phyloP scores from a whole-genome alignment of 2,113 vertebrate genomes.

The Stigmatopora argus region DNA sequence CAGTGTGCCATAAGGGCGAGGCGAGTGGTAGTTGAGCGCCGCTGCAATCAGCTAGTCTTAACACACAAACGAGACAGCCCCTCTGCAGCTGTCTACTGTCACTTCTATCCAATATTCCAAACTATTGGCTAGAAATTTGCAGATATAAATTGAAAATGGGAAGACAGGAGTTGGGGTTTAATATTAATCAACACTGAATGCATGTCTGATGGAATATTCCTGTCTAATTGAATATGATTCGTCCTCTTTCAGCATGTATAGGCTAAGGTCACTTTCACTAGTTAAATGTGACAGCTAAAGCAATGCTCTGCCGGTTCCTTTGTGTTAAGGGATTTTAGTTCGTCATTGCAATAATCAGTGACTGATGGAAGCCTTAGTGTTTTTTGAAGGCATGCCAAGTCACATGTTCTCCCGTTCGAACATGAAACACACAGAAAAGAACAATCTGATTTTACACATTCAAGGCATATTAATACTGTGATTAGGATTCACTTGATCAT shows the following conservation, averaged over 20 bases:
- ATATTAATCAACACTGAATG: constrained; percentile 51
- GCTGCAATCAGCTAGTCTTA: constrained; percentile 36
- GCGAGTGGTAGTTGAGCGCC: constrained; percentile 48
- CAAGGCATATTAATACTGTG: constrained; percentile 50
- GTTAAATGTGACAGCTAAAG: constrained; percentile 66
- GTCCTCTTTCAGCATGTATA: constrained; percentile 46
- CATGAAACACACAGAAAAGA: constrained; percentile 56
- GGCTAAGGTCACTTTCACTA: constrained; percentile 63
- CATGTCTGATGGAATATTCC: constrained; percentile 52
- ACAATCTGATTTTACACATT: constrained; percentile 65
- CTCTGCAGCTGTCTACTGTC: constrained; percentile 28
- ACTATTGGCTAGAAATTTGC: constrained; percentile 10
- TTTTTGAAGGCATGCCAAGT: constrained; percentile 62
- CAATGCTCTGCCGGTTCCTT: constrained; percentile 55
- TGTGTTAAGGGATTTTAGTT: constrained; percentile 69
- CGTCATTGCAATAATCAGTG: constrained; percentile 67
- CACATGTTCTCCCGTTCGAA: constrained; percentile 64
- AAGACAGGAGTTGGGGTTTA: constrained; percentile 15
- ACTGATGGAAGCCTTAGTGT: constrained; percentile 66
- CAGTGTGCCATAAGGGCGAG: constrained; percentile 50
- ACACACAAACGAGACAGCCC: constrained; percentile 41
- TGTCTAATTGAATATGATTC: constrained; percentile 61
- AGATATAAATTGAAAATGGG: constrained; percentile 12
- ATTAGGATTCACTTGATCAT: constrained; percentile 66
- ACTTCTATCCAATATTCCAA: constrained; percentile 12